Evolutionary conservation across 2,888 invertebrate species (phyloP), one percentile per base, ranked within the genome.

Genomic region (Aphodius granarius): DNA sequence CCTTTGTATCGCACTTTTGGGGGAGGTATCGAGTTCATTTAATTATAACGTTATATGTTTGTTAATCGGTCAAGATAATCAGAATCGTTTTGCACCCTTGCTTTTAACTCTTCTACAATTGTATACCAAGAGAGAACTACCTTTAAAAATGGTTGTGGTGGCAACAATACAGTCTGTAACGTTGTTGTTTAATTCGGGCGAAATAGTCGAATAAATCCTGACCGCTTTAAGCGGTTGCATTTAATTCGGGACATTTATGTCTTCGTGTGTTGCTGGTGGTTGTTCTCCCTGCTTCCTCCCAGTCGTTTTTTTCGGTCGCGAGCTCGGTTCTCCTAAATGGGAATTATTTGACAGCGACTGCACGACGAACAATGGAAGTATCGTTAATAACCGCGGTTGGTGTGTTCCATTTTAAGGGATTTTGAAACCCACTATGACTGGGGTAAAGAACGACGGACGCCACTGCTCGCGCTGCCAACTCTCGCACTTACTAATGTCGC

Each of bases 171-270:
- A 22, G 21, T 16, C 68, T 20, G 20, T 22, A 16, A 68, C 68
- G 22, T 21, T 68, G 68, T 68, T 68, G 68, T 68, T 68, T 68
- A 68, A 68, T 68, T 68, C 68, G 19, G 68, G 68, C 68, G 68
- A 68, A 68, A 68, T 68, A 22, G 68, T 19, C 68, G 68, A 20
- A 68, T 68, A 68, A 68, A 68, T 68, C 68, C n/a, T 20, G 68
- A n/a, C 22, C 68, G 68, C 68, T 68, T 43, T 68, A 68, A 68
- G 68, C 68, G 68, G 68, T 22, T 68, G 68, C 68, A 68, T 68
- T 68, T 68, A 68, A 68, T 68, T 22, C 68, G 18, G 68, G 68
- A 68, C 68, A 22, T 68, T 68, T 68, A 68, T 68, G 68, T 68
- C 68, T 68, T 68, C 21, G 68, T 68, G 68, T 68, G 21, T 68